Percentiles rank a stretch among this genome's conserved stretches.
phyloP scores from a whole-genome alignment of 2,888 invertebrate species.

The Exocentrus adspersus region DNA sequence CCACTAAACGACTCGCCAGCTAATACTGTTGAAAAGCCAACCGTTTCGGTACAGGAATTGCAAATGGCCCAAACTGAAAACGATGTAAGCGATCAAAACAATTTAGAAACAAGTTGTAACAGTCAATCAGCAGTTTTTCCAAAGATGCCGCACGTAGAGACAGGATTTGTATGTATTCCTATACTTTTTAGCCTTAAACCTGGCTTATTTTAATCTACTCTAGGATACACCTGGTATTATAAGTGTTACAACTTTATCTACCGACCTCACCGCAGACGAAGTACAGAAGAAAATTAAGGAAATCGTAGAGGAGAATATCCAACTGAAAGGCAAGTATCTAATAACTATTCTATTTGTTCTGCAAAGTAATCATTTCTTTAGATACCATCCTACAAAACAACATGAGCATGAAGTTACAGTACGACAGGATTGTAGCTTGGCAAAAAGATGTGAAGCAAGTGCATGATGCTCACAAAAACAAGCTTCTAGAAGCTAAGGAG shows the following conservation, averaged over 20 bases:
- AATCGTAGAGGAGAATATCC: conserved; percentile 53
- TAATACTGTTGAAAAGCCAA: too few relatives aligned
- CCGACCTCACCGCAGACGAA: conserved; percentile 52
- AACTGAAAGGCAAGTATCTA: conserved; percentile 49
- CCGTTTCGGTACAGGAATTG: too few relatives aligned
- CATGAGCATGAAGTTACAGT: conserved; percentile 74
- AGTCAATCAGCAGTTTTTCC: conserved; percentile 27
- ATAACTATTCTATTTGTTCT: conserved; percentile 1
- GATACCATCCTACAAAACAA: conserved; percentile 75
- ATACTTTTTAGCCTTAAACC: too few relatives aligned
- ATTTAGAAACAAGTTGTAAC: conserved; percentile 1
- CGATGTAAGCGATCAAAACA: too few relatives aligned
- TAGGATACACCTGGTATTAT: conserved; percentile 30
- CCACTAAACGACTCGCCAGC: too few relatives aligned
- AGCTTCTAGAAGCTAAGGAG: conserved; percentile 73
- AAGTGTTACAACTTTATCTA: conserved; percentile 42
- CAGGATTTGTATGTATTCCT: conserved; percentile 28
- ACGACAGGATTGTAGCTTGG: conserved; percentile 70
- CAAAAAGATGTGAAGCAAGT: conserved; percentile 74
- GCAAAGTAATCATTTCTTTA: too few relatives aligned
- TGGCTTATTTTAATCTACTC: background rate
- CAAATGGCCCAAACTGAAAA: too few relatives aligned
- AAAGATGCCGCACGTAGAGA: conserved; percentile 29
- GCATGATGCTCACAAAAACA: conserved; percentile 71
- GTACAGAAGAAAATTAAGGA: conserved; percentile 54